Base-by-base conservation (phyloP, 2,888 invertebrate genomes). In the Sarcophaga subvicina region DNA sequence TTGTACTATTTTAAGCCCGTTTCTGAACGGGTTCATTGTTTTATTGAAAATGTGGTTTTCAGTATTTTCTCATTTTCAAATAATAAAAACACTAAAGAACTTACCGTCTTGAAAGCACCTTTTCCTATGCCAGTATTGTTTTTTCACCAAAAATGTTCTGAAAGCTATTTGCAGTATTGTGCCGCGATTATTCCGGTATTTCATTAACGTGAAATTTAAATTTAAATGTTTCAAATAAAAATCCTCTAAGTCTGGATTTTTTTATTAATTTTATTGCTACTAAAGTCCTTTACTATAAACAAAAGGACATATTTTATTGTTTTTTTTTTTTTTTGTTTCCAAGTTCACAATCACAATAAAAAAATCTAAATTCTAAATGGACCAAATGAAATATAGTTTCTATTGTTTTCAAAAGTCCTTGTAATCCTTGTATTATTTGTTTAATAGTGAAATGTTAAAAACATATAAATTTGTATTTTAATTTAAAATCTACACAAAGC, bases 111-210 rank as follows among this genome's bases (percentile, higher is more conserved):
- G 78, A 69, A 84, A 87, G 20, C 87, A 87, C 78, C 87, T 71
- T 77, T 87, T 87, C 63, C 87, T 87, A 37, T 87, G 87, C 87
- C 87, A 87, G 17, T 76, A 87, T 87, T 87, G 87, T 64, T 87
- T 87, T 49, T 62, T 73, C 86, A 89, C 87, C 89, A 93, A 90
- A 90, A 93, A 93, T 90, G 93, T 93, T 89, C 93, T 92, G 89
- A 93, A 93, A 88, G 93, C 93, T 88, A 93, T 91, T 90, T 93
- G 93, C 64, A 93, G 90, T 89, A 93, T 93, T 84, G 91, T 91
- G 78, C 93, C 93, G 85, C 92, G 93, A 89, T 93, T 93, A 89
- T 91, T 93, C 91, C 90, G 92, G 89, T 93, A 93, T 93, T 93
- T 93, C 93, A 93, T 93, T 92, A 93, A 93, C 91, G 90, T 89